These are phyloP conservation scores for Poeciliopsis turneri DNA, from an alignment of 2,797 vertebrate species.

Conservation along the genomic window DNA sequence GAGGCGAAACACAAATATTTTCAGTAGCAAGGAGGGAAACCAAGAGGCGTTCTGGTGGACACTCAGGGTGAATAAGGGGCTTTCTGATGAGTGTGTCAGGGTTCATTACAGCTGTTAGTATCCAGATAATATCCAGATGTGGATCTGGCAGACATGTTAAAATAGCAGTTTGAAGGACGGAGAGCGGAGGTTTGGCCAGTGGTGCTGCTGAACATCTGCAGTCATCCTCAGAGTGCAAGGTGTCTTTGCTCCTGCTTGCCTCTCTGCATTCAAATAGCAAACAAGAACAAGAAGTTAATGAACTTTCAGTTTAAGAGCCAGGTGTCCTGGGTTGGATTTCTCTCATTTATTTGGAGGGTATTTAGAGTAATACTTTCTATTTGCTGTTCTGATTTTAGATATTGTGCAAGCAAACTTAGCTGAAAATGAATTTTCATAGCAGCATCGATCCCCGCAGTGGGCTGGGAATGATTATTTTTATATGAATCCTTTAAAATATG, in stretches of 20 bases:
- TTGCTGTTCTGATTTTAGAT: background rate
- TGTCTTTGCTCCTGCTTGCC: conserved; percentile 63
- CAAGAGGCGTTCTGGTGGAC: conserved; percentile 68
- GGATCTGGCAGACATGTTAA: conserved; percentile 41
- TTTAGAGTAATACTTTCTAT: background rate
- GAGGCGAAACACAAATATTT: conserved; percentile 76
- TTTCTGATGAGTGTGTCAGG: conserved; percentile 69
- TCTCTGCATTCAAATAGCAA: conserved; percentile 43
- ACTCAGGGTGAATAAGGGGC: conserved; percentile 74
- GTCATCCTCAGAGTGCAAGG: conserved; percentile 68
- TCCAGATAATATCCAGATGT: conserved; percentile 76
- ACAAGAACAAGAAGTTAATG: conserved; percentile 47
- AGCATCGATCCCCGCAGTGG: background rate
- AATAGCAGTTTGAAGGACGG: conserved; percentile 50
- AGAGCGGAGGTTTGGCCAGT: conserved; percentile 44
- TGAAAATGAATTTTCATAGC: background rate
- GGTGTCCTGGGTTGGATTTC: conserved; percentile 56
- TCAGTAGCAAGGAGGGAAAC: conserved; percentile 74
- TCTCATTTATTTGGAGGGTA: background rate
- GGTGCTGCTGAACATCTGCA: conserved; percentile 51
- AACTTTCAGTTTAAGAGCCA: conserved; percentile 67
- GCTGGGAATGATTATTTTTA: background rate
- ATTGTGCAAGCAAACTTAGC: background rate
- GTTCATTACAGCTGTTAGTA: conserved; percentile 71
- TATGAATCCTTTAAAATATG: background rate